Evolutionary conservation across 2,797 vertebrate genomes (phyloP).

Genomic region (Glyptemys insculpta): DNA sequence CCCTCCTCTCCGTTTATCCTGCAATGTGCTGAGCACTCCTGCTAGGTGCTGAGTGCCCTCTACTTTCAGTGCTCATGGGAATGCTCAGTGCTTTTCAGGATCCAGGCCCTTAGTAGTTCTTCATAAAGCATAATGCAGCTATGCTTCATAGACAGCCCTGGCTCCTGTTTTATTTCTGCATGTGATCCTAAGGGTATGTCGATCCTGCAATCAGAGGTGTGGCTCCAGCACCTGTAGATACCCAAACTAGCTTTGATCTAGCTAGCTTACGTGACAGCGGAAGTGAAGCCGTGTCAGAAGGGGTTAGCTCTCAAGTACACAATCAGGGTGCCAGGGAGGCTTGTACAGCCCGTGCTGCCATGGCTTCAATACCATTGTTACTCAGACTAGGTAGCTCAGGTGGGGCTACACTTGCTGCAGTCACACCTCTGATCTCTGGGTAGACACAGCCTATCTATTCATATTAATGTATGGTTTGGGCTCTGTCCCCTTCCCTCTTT

Average conservation of each 20-base stretch:
- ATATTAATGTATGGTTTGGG: not conserved
- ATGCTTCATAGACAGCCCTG: fast-evolving
- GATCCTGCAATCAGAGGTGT: not conserved
- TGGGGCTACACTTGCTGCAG: not conserved
- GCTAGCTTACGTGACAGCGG: not conserved
- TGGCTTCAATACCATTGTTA: too few relatives aligned
- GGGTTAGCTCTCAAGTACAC: not conserved
- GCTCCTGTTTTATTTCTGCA: not conserved
- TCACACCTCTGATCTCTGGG: not conserved
- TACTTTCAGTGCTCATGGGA: fast-evolving
- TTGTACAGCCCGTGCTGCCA: too few relatives aligned
- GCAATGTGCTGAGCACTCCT: not conserved
- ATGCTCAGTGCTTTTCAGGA: not conserved
- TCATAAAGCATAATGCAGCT: fast-evolving
- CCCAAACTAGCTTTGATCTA: not conserved
- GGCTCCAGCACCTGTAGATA: not conserved
- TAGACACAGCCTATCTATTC: not conserved
- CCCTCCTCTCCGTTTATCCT: not conserved
- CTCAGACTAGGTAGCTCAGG: too few relatives aligned
- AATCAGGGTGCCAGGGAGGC: too few relatives aligned
- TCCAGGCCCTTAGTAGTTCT: fast-evolving
- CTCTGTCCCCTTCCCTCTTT: not conserved
- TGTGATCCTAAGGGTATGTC: not conserved
- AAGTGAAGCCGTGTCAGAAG: not conserved
- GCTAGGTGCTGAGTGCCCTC: not conserved